Percentiles rank a stretch among this genome's conserved stretches.
phyloP scores from a whole-genome alignment of 2,113 vertebrate genomes.

The Trochalopteron elliotii region DNA sequence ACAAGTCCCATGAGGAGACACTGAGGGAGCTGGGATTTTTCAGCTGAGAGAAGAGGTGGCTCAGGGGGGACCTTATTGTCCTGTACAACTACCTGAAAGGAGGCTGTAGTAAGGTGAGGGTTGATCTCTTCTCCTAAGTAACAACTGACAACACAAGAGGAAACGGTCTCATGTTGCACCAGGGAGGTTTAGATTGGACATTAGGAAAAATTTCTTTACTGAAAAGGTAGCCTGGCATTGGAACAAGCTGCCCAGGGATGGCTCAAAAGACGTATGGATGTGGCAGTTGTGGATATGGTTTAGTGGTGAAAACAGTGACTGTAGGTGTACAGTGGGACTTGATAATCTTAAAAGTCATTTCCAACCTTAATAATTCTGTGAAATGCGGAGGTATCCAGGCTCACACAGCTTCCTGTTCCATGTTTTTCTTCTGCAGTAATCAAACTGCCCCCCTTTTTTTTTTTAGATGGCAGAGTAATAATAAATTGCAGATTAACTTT shows the following conservation, averaged over 20 bases:
- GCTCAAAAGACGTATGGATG: fast-evolving
- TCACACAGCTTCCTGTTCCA: neutral
- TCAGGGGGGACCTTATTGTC: neutral
- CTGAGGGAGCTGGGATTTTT: neutral
- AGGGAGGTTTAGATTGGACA: neutral
- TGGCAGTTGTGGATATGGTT: neutral
- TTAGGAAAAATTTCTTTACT: neutral
- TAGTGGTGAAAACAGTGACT: neutral
- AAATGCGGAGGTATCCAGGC: neutral
- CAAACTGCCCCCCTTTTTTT: neutral
- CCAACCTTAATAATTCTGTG: neutral
- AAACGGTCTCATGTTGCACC: neutral
- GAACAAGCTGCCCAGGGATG: neutral
- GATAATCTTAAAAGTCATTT: neutral
- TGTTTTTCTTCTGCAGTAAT: neutral
- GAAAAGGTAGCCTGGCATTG: neutral
- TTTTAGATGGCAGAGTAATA: neutral
- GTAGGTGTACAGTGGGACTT: neutral
- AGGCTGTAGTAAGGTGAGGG: neutral
- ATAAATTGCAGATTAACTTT: neutral
- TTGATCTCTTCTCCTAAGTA: neutral
- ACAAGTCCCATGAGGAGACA: neutral
- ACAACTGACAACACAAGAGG: neutral
- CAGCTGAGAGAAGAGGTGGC: neutral
- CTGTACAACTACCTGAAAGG: neutral